A percentile compares a stretch with the other conserved stretches of the same genome.
Evolutionary conservation across 2,797 vertebrate species (phyloP).

Genomic region (Chloroceryle inda): DNA sequence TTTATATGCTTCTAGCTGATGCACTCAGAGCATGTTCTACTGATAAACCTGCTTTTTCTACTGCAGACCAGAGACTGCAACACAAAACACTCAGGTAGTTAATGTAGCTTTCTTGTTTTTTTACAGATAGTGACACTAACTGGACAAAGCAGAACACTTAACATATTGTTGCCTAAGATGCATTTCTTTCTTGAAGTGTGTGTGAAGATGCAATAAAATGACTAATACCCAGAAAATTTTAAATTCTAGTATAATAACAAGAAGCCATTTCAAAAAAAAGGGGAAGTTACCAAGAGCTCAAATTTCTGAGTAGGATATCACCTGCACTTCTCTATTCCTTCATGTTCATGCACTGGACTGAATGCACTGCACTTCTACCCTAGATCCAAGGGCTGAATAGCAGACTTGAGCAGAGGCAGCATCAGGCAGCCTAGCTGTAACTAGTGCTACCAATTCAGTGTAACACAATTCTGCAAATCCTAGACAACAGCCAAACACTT

Average conservation of each 20-base stretch:
- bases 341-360: not conserved
- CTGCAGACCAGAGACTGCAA: not conserved
- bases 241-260: not conserved
- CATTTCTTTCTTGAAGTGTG: not conserved
- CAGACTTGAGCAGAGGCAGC: not conserved
- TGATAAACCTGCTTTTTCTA: not conserved
- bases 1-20: not conserved
- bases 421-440: not conserved
- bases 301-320: not conserved
- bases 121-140: not conserved
- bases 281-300: not conserved
- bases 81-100: not conserved
- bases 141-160: not conserved
- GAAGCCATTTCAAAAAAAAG: not conserved
- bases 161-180: not conserved
- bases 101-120: not conserved
- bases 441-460: not conserved
- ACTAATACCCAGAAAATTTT: not conserved
- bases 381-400: rapidly evolving
- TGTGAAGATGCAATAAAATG: not conserved
- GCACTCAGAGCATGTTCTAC: not conserved
- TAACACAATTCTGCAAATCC: not conserved
- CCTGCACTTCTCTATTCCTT: not conserved
- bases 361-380: not conserved
- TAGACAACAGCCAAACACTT: not conserved